A percentile compares a stretch with the other conserved stretches of the same genome.
These are phyloP conservation scores for Microhierax caerulescens DNA, from an alignment of 2,797 vertebrate genomes.

Conservation along the genomic window DNA sequence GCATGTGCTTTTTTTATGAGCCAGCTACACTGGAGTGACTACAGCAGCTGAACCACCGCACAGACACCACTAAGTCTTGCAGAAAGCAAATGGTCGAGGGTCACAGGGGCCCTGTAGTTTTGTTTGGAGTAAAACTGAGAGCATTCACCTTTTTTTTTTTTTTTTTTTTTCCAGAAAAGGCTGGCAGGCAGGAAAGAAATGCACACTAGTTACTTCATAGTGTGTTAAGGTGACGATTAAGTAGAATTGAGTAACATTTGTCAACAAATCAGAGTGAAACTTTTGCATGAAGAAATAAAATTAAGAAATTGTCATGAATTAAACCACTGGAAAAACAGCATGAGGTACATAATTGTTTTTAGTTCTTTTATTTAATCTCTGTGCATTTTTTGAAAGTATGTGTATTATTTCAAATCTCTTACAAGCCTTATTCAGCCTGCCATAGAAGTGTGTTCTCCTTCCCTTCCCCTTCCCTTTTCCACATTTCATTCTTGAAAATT, in stretches of 20 bases:
- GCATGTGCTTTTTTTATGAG: not conserved
- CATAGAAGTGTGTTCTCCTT: not conserved
- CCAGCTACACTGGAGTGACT: not conserved
- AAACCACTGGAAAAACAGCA: not conserved
- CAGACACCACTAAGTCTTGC: not conserved
- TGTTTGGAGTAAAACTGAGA: conserved; percentile 45
- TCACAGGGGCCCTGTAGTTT: not conserved
- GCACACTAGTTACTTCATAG: not conserved
- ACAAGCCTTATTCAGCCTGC: not conserved
- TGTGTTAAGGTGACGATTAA: conserved; percentile 40
- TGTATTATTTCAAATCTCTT: not conserved
- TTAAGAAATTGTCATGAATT: not conserved
- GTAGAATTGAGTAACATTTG: conserved; percentile 45
- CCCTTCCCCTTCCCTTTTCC: not conserved
- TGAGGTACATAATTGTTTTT: not conserved
- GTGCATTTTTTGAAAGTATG: not conserved
- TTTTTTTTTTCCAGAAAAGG: not conserved
- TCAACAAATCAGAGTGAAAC: conserved; percentile 38
- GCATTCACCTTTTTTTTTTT: conserved; percentile 3
- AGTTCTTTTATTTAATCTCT: not conserved
- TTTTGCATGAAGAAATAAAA: not conserved
- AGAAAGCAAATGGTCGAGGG: not conserved
- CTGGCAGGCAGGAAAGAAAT: not conserved
- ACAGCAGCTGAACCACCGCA: not conserved
- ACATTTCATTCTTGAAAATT: not conserved